Evolutionary conservation across 2,888 invertebrate genomes (phyloP).

Genomic region (Abscondita cerata): DNA sequence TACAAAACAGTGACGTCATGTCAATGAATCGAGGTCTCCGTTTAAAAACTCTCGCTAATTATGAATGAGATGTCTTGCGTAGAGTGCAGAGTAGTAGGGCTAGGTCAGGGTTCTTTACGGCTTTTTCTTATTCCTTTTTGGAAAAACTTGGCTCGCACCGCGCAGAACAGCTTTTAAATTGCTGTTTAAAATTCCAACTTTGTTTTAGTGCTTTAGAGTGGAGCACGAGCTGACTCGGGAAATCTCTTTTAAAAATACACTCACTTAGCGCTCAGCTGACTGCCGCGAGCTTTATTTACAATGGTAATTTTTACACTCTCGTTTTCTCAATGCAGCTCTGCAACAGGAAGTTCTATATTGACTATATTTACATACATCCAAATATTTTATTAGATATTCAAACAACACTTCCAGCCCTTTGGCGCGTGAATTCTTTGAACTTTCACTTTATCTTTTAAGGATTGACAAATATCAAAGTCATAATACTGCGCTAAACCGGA

Average conservation of each 20-base stretch:
- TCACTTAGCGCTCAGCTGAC: constrained; percentile 52
- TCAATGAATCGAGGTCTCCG: constrained; percentile 48
- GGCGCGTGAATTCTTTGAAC: no score
- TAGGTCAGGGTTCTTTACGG: constrained; percentile 59
- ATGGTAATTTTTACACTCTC: constrained; percentile 54
- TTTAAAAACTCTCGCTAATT: constrained; percentile 60
- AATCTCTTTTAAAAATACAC: constrained; percentile 53
- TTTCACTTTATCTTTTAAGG: no score
- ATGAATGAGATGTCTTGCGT: constrained; percentile 58
- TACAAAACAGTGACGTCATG: constrained; percentile 44
- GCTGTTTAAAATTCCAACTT: constrained; percentile 60
- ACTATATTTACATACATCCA: constrained; percentile 7
- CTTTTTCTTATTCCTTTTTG: constrained; percentile 52
- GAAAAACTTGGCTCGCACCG: constrained; percentile 44
- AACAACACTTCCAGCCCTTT: no score
- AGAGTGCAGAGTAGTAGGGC: constrained; percentile 56
- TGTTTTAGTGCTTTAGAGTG: constrained; percentile 55
- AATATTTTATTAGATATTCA: not conserved
- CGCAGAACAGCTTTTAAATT: constrained; percentile 57
- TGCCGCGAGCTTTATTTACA: constrained; percentile 49
- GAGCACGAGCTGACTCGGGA: constrained; percentile 49
- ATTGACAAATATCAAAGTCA: no score
- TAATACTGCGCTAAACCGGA: no score
- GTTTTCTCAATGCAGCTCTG: constrained; percentile 43
- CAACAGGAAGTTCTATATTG: constrained; percentile 27